A percentile compares a stretch with the other conserved stretches of the same genome.
These are phyloP conservation scores for Nixonia krombeini DNA, from an alignment of 1,140 invertebrate genomes.

Conservation along the genomic window DNA sequence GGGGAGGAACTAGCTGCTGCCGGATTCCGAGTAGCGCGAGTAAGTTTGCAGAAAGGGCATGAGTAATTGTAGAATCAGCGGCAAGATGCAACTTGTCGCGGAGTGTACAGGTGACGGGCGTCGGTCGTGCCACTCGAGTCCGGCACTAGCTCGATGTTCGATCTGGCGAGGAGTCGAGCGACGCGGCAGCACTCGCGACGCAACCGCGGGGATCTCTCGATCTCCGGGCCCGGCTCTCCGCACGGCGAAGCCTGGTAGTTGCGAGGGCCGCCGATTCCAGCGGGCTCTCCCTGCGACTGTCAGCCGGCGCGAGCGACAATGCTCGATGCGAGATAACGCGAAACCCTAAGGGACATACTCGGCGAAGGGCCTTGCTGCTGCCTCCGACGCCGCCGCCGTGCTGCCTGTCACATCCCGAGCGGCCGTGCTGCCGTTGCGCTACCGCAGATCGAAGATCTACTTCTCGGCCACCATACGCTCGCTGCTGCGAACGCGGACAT, in stretches of 20 bases:
- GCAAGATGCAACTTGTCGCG: constrained; percentile 66
- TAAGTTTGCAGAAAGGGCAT: constrained; percentile 62
- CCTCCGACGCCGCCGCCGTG: neutral
- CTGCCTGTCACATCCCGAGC: constrained; percentile 19
- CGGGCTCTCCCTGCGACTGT: constrained; percentile 55
- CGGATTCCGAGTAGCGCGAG: constrained; percentile 27
- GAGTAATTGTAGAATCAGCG: constrained; percentile 70
- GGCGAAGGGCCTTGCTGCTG: too few species aligned
- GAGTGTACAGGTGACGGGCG: constrained; percentile 57
- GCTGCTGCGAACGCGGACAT: constrained; percentile 15
- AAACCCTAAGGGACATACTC: constrained; percentile 31
- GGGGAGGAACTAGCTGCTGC: too few species aligned
- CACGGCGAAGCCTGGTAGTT: constrained; percentile 6
- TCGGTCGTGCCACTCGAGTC: constrained; percentile 43
- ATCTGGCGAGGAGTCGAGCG: constrained; percentile 34
- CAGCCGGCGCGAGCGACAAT: constrained; percentile 67
- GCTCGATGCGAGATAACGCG: constrained; percentile 66
- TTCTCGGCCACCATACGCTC: constrained; percentile 1
- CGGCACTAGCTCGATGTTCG: constrained; percentile 24
- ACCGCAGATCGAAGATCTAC: constrained; percentile 22
- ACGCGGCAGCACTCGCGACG: constrained; percentile 34
- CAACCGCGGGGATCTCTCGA: constrained; percentile 51
- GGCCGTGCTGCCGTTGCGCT: constrained; percentile 21
- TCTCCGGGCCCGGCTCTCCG: constrained; percentile 27
- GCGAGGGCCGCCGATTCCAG: constrained; percentile 5